Percentiles rank a stretch among this genome's conserved stretches.
phyloP scores from a whole-genome alignment of 1,140 invertebrate genomes.

The Arion vulgaris region DNA sequence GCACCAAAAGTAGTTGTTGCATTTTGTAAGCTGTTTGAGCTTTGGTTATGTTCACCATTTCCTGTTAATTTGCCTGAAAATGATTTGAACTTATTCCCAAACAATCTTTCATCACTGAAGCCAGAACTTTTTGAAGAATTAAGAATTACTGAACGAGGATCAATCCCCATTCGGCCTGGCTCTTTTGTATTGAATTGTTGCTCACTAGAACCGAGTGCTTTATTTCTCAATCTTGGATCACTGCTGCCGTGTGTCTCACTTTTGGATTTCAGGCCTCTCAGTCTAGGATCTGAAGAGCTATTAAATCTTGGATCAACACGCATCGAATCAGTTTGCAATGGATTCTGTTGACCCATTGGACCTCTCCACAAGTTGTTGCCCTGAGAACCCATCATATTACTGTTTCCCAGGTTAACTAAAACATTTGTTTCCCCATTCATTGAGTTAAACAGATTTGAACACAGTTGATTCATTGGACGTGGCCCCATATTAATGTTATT shows the following conservation, averaged over 20 bases:
- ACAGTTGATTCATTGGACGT: slow-evolving; percentile 6
- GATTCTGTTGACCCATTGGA: not conserved
- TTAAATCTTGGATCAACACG: not conserved
- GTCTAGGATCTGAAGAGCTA: not conserved
- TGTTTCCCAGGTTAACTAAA: not conserved
- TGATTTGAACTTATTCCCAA: not conserved
- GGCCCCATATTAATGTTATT: not conserved
- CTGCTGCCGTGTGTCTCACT: slow-evolving; percentile 40
- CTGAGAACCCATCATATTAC: not conserved
- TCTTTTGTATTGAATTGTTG: slow-evolving; percentile 17
- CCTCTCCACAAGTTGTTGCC: not conserved
- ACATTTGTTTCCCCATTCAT: not conserved
- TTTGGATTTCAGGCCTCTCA: slow-evolving; percentile 3
- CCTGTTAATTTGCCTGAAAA: not conserved
- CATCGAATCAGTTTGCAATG: not conserved
- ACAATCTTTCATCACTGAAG: not conserved
- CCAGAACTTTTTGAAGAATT: not conserved
- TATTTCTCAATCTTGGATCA: slow-evolving; percentile 27
- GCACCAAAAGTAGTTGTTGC: not conserved
- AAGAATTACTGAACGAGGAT: slow-evolving; percentile 10
- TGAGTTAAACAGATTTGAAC: not conserved
- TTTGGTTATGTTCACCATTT: not conserved
- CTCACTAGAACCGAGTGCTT: not conserved
- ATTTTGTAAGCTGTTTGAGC: not conserved
- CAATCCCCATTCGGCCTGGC: slow-evolving; percentile 10